Percentiles rank a stretch among this genome's conserved stretches.
Conservation (phyloP, 2,113 vertebrate genomes). For the Danionella cerebrum region DNA sequence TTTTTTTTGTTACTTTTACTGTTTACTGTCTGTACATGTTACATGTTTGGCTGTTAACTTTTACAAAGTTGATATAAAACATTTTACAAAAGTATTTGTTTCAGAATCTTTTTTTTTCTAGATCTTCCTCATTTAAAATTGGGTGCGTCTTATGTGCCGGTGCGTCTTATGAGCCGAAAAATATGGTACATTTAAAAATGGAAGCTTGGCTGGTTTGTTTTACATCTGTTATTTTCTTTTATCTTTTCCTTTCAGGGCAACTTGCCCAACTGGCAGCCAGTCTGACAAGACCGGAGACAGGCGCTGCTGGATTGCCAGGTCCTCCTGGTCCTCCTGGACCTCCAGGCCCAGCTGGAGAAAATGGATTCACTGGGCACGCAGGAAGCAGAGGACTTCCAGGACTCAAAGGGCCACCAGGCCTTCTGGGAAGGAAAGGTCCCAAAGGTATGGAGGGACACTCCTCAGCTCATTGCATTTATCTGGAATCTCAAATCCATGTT, state of each 20-base stretch:
- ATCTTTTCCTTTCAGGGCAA: conserved; percentile 72
- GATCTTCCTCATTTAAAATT: too few species aligned
- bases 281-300: conserved; percentile 79
- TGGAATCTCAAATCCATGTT: too few species aligned
- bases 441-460: conserved; percentile 72
- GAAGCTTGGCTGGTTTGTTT: neutral
- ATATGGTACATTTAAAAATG: neutral
- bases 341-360: conserved; percentile 75
- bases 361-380: conserved; percentile 84
- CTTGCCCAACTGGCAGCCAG: conserved; percentile 88
- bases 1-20: too few species aligned
- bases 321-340: conserved; percentile 69
- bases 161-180: too few species aligned
- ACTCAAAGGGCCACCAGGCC: conserved; percentile 85
- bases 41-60: too few species aligned
- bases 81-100: too few species aligned
- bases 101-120: too few species aligned
- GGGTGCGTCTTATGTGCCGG: too few species aligned
- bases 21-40: too few species aligned
- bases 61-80: too few species aligned
- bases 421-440: conserved; percentile 78
- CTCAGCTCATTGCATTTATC: neutral
- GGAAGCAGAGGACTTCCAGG: conserved; percentile 85
- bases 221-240: neutral
- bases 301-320: conserved; percentile 75